Evolutionary conservation across 1,140 invertebrate genomes (phyloP), one percentile per base, ranked within the genome.

Genomic region (Drosophila orosa): DNA sequence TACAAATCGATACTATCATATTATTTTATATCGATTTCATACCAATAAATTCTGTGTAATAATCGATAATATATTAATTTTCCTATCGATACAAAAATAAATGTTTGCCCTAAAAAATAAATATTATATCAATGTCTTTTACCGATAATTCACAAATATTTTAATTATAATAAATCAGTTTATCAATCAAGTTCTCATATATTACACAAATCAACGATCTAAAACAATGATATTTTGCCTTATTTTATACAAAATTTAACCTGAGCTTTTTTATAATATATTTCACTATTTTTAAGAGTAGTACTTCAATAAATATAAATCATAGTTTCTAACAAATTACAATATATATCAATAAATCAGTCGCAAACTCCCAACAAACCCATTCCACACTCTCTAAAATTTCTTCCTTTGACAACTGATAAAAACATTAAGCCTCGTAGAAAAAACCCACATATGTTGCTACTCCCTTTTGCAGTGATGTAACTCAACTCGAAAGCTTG

Each of bases 401-500:
- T 27, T n/a, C 2, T 5, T 29, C 35, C 27, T 50, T 65, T 65
- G 42, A 33, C 39, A 68, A 39, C 59, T 57, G 29, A 29, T 59
- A 37, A 45, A 73, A 54, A 17, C 47, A 45, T 72, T 47, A 73
- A 52, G n/a, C 15, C 27, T 25, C n/a, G 19, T 25, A 12, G 6
- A 60, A 19, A 56, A 27, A 44, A 19, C 24, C 39, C 37, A 22
- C 29, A 50, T 52, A 54, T 17, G n/a, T 29, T 54, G 4, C 10
- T 52, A 22, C 13, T 40, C n/a, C 31, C 22, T 33, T 31, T 25
- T 57, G 35, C 19, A 22, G 50, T 47, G 62, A 56, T 50, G 37
- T 39, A 33, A 54, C 50, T 54, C 39, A 67, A 54, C 71, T 50
- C 55, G 59, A 60, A 73, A 33, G 29, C 35, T 42, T 12, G 35